Evolutionary conservation across 2,797 vertebrate genomes (phyloP).

Genomic region (Eulemur mongoz): DNA sequence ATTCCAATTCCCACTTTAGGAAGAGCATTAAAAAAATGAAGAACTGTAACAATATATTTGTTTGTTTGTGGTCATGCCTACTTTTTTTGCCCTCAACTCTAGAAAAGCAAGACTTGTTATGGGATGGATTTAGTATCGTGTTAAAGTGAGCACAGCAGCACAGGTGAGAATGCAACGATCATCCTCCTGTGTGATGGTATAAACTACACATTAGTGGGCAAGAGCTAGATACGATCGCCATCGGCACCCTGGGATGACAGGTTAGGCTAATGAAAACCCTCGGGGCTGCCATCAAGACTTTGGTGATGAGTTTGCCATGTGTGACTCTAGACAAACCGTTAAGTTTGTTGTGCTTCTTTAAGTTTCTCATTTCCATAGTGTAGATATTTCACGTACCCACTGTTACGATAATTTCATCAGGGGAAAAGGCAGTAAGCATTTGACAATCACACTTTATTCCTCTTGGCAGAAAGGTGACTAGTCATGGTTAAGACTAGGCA

Average conservation of each 20-base stretch:
- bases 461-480: neutral
- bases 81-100: neutral
- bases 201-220: too few relatives aligned
- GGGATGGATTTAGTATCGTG: neutral
- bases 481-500: neutral
- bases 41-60: neutral
- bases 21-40: neutral
- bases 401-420: neutral
- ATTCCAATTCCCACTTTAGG: neutral
- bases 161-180: neutral
- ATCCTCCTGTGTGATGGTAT: neutral
- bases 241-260: neutral
- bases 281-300: neutral
- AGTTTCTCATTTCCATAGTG: neutral
- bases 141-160: neutral
- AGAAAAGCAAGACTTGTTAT: neutral
- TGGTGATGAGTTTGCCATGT: too few relatives aligned
- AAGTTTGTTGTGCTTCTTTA: neutral
- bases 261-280: neutral
- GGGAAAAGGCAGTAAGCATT: neutral
- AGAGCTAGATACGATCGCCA: too few relatives aligned
- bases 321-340: too few relatives aligned
- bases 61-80: neutral
- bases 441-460: neutral
- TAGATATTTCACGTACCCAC: neutral